These are phyloP conservation scores for Campoletis raptor DNA, from an alignment of 2,888 invertebrate species.

Conservation along the genomic window DNA sequence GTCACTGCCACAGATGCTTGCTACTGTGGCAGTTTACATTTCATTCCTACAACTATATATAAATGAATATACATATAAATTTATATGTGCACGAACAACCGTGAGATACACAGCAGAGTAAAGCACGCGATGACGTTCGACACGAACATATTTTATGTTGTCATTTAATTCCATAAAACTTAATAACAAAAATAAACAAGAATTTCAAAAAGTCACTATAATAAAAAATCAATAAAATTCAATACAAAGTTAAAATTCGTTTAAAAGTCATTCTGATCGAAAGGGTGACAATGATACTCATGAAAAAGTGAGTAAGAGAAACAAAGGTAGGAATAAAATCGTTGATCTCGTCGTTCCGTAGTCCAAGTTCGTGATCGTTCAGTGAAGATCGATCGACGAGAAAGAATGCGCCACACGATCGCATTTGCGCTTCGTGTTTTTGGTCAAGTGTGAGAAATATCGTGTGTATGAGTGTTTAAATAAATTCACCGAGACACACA, in stretches of 20 bases:
- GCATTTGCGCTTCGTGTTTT: constrained; percentile 46
- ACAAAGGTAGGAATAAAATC: constrained; percentile 49
- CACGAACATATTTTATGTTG: constrained; percentile 8
- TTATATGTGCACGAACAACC: constrained; percentile 21
- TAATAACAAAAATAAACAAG: background rate
- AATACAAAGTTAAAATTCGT: background rate
- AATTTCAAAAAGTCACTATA: background rate
- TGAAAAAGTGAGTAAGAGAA: constrained; percentile 22
- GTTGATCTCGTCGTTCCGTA: constrained; percentile 60
- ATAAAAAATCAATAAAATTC: background rate
- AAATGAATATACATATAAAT: background rate
- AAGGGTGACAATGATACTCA: constrained; percentile 21
- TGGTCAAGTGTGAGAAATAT: constrained; percentile 57
- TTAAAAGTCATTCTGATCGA: background rate
- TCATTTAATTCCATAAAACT: background rate
- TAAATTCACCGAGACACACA: constrained; percentile 6
- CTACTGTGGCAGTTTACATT: constrained; percentile 40
- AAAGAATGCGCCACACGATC: constrained; percentile 68
- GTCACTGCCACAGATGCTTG: constrained; percentile 36
- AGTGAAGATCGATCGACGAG: constrained; percentile 66
- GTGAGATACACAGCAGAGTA: constrained; percentile 33
- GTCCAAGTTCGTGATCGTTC: constrained; percentile 69
- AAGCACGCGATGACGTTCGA: constrained; percentile 54
- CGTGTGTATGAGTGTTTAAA: constrained; percentile 16
- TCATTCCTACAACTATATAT: constrained; percentile 12